Evolutionary conservation across 2,113 vertebrate genomes (phyloP).

Genomic region (Potamarius usumacintae): DNA sequence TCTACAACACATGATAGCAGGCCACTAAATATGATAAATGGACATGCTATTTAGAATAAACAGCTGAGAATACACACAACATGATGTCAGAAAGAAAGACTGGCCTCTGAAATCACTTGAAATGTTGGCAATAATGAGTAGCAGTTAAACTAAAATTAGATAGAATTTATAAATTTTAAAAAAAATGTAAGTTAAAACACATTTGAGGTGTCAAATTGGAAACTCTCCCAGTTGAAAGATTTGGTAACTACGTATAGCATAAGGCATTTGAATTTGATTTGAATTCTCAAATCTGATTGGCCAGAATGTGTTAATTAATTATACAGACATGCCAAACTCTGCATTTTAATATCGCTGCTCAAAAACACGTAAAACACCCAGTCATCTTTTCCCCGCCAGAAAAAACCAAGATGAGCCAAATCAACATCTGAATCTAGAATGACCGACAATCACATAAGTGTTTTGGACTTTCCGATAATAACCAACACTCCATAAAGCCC

Average conservation of each 20-base stretch:
- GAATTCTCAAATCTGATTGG: neutral
- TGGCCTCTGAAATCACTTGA: neutral
- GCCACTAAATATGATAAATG: neutral
- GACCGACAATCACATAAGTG: neutral
- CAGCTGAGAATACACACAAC: neutral
- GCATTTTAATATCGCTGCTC: neutral
- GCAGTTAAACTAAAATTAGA: neutral
- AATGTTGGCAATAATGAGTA: neutral
- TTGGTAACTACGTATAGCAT: neutral
- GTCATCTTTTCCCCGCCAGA: neutral
- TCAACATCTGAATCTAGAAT: neutral
- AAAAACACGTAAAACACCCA: neutral
- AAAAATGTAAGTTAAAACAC: neutral
- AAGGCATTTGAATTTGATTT: neutral
- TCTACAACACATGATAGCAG: conserved; percentile 13
- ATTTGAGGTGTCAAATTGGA: neutral
- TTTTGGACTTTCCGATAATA: neutral
- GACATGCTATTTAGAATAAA: neutral
- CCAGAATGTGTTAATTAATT: neutral
- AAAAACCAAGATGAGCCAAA: neutral
- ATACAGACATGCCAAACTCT: neutral
- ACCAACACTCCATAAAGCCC: neutral
- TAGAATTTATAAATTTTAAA: neutral
- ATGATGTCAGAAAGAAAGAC: neutral
- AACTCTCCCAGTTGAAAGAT: neutral